These are phyloP conservation scores for Acrocephalus scirpaceus DNA, from an alignment of 2,797 vertebrate genomes.

Conservation along the genomic window DNA sequence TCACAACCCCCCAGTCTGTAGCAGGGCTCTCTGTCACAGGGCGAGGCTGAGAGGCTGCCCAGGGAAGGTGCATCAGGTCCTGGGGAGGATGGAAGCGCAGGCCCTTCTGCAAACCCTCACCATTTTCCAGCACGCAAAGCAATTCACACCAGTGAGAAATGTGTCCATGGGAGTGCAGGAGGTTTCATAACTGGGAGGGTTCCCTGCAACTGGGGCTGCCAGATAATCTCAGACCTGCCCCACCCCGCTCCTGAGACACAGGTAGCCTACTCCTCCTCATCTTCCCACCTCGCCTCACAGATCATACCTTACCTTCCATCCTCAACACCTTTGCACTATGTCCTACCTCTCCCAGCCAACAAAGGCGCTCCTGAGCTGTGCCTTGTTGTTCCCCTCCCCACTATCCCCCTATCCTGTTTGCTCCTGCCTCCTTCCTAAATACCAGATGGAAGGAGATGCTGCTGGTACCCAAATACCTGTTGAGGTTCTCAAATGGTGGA, in stretches of 20 bases:
- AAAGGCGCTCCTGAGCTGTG: not conserved
- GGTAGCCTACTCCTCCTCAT: not conserved
- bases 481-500: not conserved
- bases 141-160: not conserved
- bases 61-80: not conserved
- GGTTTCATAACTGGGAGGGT: constrained; percentile 27
- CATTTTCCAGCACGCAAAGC: not conserved
- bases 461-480: not conserved
- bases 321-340: fast-evolving
- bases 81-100: not conserved
- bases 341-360: not conserved
- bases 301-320: not conserved
- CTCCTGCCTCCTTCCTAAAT: not conserved
- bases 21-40: not conserved
- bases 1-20: fast-evolving
- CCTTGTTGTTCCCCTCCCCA: not conserved
- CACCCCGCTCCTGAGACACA: constrained; percentile 11
- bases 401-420: fast-evolving
- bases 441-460: not conserved
- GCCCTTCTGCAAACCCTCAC: not conserved
- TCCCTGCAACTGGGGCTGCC: not conserved
- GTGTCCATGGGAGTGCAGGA: not conserved
- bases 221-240: not conserved
- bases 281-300: not conserved
- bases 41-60: not conserved